phyloP scores from a whole-genome alignment of 2,113 vertebrate genomes.

The Crocuta crocuta region DNA sequence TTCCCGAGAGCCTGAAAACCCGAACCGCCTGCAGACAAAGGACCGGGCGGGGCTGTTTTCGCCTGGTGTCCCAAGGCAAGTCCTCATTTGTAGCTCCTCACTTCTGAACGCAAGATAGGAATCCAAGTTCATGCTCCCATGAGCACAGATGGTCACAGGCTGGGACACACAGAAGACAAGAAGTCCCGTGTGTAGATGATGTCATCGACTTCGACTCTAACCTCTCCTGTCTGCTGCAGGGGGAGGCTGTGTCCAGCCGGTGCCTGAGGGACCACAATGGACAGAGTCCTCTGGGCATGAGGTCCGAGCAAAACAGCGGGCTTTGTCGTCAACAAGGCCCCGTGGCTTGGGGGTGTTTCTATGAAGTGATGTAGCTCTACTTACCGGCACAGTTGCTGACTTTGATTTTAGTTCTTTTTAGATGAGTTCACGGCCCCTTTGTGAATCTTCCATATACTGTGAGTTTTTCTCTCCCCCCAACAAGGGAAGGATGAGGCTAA shows the following conservation, averaged over 20 bases:
- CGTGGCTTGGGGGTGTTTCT: not conserved
- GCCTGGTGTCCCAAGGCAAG: rapidly evolving
- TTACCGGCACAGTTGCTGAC: not conserved
- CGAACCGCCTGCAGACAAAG: not conserved
- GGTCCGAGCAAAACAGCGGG: not conserved
- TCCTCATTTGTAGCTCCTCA: rapidly evolving
- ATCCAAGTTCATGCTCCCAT: rapidly evolving
- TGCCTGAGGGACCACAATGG: not conserved
- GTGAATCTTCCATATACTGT: not conserved
- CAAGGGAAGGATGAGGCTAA: not conserved
- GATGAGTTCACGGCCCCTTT: not conserved
- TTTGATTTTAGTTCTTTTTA: not conserved
- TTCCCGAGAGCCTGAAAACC: too few relatives aligned
- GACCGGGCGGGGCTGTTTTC: not conserved
- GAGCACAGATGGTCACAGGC: rapidly evolving
- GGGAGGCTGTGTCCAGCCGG: rapidly evolving
- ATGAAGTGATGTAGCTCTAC: not conserved
- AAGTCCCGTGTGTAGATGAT: rapidly evolving
- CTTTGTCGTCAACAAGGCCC: too few relatives aligned
- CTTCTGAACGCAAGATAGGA: rapidly evolving
- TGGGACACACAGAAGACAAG: not conserved
- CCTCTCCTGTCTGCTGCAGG: not conserved
- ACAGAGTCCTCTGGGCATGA: not conserved
- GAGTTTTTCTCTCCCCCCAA: not conserved
- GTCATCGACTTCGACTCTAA: rapidly evolving